Evolutionary conservation across 2,113 vertebrate genomes (phyloP), one percentile per base, ranked within the genome.

Genomic region (Gymnarchus niloticus): DNA sequence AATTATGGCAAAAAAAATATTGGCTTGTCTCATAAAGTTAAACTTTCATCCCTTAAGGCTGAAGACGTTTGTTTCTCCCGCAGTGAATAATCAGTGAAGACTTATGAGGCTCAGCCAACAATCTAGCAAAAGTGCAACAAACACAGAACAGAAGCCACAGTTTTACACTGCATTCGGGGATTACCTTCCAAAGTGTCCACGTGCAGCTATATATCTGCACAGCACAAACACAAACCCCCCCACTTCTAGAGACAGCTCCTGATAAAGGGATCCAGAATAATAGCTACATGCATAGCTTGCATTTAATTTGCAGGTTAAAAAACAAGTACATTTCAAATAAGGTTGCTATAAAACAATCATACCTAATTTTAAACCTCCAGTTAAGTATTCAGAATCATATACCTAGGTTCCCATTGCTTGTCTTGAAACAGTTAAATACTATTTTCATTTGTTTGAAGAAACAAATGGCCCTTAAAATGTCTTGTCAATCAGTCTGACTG

Each of bases 1-100:
- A 19, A 9, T 51, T 21, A 85, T 87, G 84, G 88, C 21, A n/a
- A 83, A 83, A 86, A 52, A 57, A 56, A 87, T 69, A 87, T 86
- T 25, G 19, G 41, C 85, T 46, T 37, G 59, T 51, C 83, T 52
- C 87, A 87, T 85, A 85, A 69, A 9, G 52, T 83, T 33, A 73
- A 73, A 73, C 33, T 73, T 73, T 19, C 83, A 28, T 81, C 59
- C 17, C 28, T 28, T 44, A 85, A 52, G 73, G 52, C 69, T 54
- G 41, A 19, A 49, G 17, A 25, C 59, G 81, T 85, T 56, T 59
- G 37, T 52, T 54, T 59, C 41, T 52, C 59, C 84, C 51, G 56
- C 23, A 83, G 84, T 28, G 37, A 21, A 83, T 17, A 57, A 87
- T 83, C 48, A 65, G 65, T 88, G 82, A 84, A 28, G 3, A 52